These are phyloP conservation scores for Aethes cnicana DNA, from an alignment of 2,888 invertebrate genomes.

Conservation along the genomic window DNA sequence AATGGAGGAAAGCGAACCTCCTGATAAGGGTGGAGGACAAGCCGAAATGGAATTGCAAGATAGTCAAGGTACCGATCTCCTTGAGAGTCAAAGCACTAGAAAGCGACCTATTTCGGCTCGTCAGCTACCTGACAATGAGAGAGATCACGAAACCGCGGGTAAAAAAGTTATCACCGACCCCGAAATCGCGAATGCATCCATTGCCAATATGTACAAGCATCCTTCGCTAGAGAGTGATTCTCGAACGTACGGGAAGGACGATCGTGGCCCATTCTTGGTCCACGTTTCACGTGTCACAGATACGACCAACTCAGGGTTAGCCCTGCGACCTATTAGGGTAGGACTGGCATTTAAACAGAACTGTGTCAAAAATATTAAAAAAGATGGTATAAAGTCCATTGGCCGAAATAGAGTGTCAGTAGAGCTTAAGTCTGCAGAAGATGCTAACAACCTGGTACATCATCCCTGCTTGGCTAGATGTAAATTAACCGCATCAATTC, in stretches of 20 bases:
- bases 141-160: neutral
- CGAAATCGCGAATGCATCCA: neutral
- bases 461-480: neutral
- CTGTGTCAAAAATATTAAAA: neutral
- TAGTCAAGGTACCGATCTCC: no score
- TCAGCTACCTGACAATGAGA: neutral
- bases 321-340: neutral
- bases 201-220: neutral
- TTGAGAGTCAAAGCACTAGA: neutral
- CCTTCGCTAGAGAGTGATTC: neutral
- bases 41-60: no score
- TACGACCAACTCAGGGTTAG: neutral
- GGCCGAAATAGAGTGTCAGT: neutral
- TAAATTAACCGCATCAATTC: neutral
- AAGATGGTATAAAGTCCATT: neutral
- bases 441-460: neutral
- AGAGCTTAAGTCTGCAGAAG: neutral
- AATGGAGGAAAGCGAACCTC: no score
- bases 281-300: neutral
- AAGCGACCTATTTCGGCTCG: neutral
- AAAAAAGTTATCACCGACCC: neutral
- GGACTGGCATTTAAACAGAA: neutral
- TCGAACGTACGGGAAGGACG: neutral
- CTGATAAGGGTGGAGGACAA: no score
- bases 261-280: neutral